Percentiles rank a stretch among this genome's conserved stretches.
These are phyloP conservation scores for Harpegnathos saltator DNA, from an alignment of 1,140 invertebrate genomes.

Conservation along the genomic window DNA sequence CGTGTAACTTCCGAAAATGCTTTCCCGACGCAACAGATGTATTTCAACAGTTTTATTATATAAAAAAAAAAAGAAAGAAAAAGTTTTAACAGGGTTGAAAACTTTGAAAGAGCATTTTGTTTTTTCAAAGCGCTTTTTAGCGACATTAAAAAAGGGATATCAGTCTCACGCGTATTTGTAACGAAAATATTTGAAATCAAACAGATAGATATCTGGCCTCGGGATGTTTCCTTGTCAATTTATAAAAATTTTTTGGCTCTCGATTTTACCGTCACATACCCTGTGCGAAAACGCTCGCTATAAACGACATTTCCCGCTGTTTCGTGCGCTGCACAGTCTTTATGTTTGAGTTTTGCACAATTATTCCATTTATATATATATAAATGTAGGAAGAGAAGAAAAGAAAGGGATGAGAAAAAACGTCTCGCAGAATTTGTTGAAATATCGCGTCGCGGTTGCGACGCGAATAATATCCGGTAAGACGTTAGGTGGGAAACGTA, in stretches of 20 bases:
- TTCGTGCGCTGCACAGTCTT: slow-evolving; percentile 1
- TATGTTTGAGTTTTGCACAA: slow-evolving; percentile 15
- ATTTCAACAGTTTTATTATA: slow-evolving; percentile 25
- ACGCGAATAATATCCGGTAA: background rate
- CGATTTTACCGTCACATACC: background rate
- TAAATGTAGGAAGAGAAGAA: too few relatives aligned
- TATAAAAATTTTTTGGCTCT: slow-evolving; percentile 28
- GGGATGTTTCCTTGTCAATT: slow-evolving; percentile 24
- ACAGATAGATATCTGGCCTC: slow-evolving; percentile 15
- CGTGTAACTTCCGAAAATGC: background rate
- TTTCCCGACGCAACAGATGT: slow-evolving; percentile 4
- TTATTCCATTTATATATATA: background rate
- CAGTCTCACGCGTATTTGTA: slow-evolving; percentile 4
- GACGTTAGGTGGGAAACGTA: background rate
- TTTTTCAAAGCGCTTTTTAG: slow-evolving; percentile 15
- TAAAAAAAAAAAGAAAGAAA: too few relatives aligned
- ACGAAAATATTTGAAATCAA: slow-evolving; percentile 1
- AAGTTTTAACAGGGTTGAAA: too few relatives aligned
- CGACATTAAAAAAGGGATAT: slow-evolving; percentile 2
- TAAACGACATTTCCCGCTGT: slow-evolving; percentile 1
- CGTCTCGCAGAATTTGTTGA: background rate
- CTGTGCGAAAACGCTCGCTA: background rate
- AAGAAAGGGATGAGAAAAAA: too few relatives aligned
- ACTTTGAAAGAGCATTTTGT: background rate
- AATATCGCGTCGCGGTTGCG: background rate